Conservation (phyloP, 2,888 invertebrate genomes). For the Lepidocyrtoides sp. region DNA sequence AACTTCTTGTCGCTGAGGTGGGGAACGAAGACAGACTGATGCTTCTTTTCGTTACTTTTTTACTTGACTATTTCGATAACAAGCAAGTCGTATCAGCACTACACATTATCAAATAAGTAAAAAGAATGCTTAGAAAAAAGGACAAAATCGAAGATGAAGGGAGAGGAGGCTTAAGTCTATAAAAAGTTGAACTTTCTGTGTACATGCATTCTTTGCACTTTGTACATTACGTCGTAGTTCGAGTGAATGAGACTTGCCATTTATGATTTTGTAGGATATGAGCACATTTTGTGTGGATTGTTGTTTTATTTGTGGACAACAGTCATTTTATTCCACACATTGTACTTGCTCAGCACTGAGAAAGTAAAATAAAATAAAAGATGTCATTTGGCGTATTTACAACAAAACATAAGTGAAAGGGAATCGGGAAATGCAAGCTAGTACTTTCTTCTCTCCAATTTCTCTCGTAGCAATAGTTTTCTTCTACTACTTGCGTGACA, state of each 20-base stretch:
- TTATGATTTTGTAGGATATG: too few species aligned
- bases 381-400: not conserved
- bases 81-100: slow-evolving; percentile 40
- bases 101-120: slow-evolving; percentile 43
- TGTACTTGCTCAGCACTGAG: not conserved
- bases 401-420: not conserved
- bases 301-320: slow-evolving; percentile 30
- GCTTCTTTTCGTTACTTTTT: slow-evolving; percentile 46
- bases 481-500: not conserved
- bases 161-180: slow-evolving; percentile 1
- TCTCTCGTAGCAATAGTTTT: not conserved
- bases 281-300: slow-evolving; percentile 8
- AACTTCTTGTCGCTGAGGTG: slow-evolving; percentile 76
- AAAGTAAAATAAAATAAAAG: not conserved
- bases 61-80: slow-evolving; percentile 52
- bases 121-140: slow-evolving; percentile 41
- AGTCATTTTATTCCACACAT: not conserved
- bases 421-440: not conserved
- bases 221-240: not conserved
- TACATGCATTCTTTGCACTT: not conserved
- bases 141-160: slow-evolving; percentile 29
- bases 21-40: slow-evolving; percentile 63
- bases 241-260: too few species aligned
- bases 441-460: not conserved
- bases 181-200: slow-evolving; percentile 21